Base-by-base conservation (phyloP, 2,888 invertebrate species). In the Bembecia ichneumoniformis region DNA sequence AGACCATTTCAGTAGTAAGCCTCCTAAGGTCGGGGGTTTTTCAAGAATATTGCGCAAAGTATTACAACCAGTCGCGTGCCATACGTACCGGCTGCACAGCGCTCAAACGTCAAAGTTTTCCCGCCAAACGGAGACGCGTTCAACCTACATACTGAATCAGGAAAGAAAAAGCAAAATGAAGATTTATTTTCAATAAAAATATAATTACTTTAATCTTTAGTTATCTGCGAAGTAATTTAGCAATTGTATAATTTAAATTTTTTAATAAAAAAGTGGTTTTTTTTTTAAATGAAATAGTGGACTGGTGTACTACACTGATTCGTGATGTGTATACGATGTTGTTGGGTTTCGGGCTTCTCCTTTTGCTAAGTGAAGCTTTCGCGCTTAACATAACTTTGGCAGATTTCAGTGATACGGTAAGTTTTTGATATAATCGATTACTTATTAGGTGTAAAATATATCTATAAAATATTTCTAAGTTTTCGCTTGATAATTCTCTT, bases 91-190 rank as follows among this genome's bases (percentile, higher is more conserved):
- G 43, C 11, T 4, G 13, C 20, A 17, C 44, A 67, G 69, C 67
- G 78, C 77, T 74, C 77, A 68, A 68, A 78, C 80, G 75, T 73
- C 54, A 56, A 66, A 82, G 82, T 79, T 82, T 82, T 82, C 80
- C 79, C 82, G 82, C 82, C 79, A 77, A 72, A 71, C 80, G 65
- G 64, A 67, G 71, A 64, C 76, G 74, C 75, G 67, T 71, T 58
- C 56, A 49, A 28, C 20, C 9, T 28, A 28, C 61, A 62, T 65
- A 63, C 60, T 60, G 58, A 59, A 55, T 58, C 59, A 58, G 17
- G 9, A 44, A 58, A 54, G 56, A 58, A 34, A 48, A 48, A 36
- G 17, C 15, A 49, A 48, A 50, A 49, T 46, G 46, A 52, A 17
- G 50, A 15, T 47, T 51, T 50, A 35, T 47, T 44, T 16, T 15